Base-by-base conservation (phyloP, 2,113 vertebrate species). In the Rattus rattus region DNA sequence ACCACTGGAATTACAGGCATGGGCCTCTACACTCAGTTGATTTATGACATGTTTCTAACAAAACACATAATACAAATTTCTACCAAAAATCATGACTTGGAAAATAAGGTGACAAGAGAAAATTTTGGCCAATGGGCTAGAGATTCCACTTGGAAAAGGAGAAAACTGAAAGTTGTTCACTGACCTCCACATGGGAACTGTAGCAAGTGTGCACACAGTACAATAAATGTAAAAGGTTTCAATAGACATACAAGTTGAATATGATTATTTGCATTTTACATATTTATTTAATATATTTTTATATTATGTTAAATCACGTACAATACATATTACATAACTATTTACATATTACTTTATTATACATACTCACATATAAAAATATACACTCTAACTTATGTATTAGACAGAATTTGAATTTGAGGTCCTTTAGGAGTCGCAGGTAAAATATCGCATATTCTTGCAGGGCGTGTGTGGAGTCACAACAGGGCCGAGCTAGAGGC, bases 11-110 rank as follows among this genome's bases (percentile, higher is more conserved):
- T 59, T 33, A 75, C 2, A 75, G 36, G 36, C 9, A 4, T 30
- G 36, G 1, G 9, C 69, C 69, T 39, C n/a, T 9, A 20, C 8
- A 39, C 2, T 67, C 67, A 72, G 47, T 5, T 54, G 49, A 63
- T 77, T 81, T 73, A 19, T 47, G 36, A 56, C 33, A 17, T 72
- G 90, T 91, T 83, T 91, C 8, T 91, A 89, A 95, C 33, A 85
- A 79, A 33, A 30, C 90, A 73, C 94, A 88, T 54, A 85, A 86
- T 43, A 92, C 13, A 95, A 30, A 22, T 49, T 88, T 88, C 72
- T 49, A n/a, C 69, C n/a, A 96, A 92, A 67, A 85, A 93, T 59
- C 4, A 24, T 87, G 52, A 61, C 88, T 95, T 79, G 19, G 36
- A 90, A 65, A 88, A 52, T 30, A 67, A 56, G 14, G 2, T 20